Evolutionary conservation across 2,113 vertebrate genomes (phyloP).

Genomic region (Rallus limicola): DNA sequence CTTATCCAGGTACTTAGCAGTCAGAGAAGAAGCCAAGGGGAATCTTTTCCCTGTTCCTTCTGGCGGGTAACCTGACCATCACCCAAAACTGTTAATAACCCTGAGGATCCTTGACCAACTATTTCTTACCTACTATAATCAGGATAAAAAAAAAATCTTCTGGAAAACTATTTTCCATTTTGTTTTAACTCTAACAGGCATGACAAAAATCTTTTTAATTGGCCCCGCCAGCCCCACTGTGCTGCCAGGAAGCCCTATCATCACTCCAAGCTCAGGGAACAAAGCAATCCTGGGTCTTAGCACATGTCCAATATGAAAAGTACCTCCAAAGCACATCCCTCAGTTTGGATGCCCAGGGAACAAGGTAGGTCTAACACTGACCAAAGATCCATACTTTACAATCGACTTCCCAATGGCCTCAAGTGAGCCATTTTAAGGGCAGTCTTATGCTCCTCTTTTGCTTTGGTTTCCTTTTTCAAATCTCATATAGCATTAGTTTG

Average conservation of each 20-base stretch:
- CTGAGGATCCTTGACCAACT: background rate
- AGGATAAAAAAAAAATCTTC: background rate
- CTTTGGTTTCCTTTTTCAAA: background rate
- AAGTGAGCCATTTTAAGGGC: background rate
- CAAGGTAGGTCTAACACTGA: background rate
- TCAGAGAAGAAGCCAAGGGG: background rate
- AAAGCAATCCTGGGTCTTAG: background rate
- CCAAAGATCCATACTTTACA: background rate
- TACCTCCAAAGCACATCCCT: background rate
- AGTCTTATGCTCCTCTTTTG: background rate
- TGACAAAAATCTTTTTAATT: background rate
- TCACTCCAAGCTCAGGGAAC: background rate
- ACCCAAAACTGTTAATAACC: background rate
- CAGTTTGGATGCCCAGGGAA: background rate
- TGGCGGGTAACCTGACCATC: background rate
- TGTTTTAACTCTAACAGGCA: background rate
- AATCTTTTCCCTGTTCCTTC: background rate
- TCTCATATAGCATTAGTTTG: background rate
- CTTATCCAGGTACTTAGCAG: background rate
- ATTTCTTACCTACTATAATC: background rate
- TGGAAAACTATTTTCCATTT: background rate
- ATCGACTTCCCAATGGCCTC: background rate
- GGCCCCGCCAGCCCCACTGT: no score
- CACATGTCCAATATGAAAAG: rapidly evolving
- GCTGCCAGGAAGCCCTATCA: background rate